phyloP scores from a whole-genome alignment of 2,888 invertebrate species.

The Maniola hyperantus region DNA sequence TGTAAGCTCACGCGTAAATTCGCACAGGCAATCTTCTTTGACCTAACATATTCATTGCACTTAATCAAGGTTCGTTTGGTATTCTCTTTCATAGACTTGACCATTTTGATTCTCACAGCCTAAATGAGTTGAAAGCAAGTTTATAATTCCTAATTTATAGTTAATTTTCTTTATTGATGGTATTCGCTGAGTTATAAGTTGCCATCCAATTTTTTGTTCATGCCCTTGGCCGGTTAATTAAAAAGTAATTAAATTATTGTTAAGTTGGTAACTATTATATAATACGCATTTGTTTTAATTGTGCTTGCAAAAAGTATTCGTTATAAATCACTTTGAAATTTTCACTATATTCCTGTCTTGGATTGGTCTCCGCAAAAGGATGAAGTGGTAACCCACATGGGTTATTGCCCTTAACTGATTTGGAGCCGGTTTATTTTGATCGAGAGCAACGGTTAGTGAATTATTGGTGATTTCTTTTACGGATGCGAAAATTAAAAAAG shows the following conservation, averaged over 20 bases:
- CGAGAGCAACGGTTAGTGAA: conserved; percentile 1
- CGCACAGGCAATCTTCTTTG: conserved; percentile 4
- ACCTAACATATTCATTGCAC: background rate
- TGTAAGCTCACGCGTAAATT: conserved; percentile 5
- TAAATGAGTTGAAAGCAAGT: background rate
- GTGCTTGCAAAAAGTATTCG: background rate
- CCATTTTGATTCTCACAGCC: background rate
- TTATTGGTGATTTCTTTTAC: conserved; percentile 4
- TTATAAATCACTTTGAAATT: conserved; percentile 9
- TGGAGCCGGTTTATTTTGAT: conserved; percentile 33
- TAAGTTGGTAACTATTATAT: too few relatives aligned
- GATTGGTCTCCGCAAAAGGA: conserved; percentile 11
- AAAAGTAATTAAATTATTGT: too few relatives aligned
- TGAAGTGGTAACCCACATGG: conserved; percentile 16
- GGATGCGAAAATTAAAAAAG: background rate
- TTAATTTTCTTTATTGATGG: too few relatives aligned
- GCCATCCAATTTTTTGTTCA: too few relatives aligned
- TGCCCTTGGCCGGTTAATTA: too few relatives aligned
- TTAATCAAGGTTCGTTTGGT: conserved; percentile 7
- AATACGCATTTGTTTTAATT: background rate
- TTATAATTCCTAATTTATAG: too few relatives aligned
- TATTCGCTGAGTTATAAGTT: too few relatives aligned
- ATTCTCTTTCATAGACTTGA: conserved; percentile 6
- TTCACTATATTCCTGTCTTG: conserved; percentile 12
- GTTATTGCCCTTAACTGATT: conserved; percentile 25